Base-by-base conservation (phyloP, 2,888 invertebrate species). In the Cryptocephalus primarius region DNA sequence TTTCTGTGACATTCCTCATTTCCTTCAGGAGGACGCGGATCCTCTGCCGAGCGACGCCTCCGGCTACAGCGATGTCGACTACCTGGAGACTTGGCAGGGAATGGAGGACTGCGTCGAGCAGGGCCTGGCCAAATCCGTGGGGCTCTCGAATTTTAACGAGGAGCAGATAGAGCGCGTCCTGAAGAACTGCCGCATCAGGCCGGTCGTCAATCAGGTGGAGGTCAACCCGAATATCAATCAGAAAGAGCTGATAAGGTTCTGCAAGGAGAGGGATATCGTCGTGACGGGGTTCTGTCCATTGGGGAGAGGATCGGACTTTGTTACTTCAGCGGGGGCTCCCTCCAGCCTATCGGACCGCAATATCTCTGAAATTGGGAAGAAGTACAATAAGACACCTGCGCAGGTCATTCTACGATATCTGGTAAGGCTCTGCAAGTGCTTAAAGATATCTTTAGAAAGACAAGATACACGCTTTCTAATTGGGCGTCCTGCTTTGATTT, bases 111-210 rank as follows among this genome's bases (percentile, higher is more conserved):
- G 81, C 34, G 77, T 78, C 36, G 67, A 73, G 9, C 59, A 73
- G 39, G 84, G 84, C 0, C 67, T 85, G 9, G 68, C 78, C 0
- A 79, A 75, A 56, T 80, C 81, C 33, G 86, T 89, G 49, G 89
- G 89, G 1, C 64, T 89, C 1, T 87, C 87, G 39, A 89, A 90
- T 67, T 89, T 88, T 63, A 88, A 85, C 61, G 72, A 70, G 10
- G 66, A 77, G 32, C 88, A 90, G 64, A 70, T 88, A 6, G 74
- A 79, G 44, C 71, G 82, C 9, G 53, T 89, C 1, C 52, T 85
- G 10, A 71, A 74, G 0, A 70, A 74, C 42, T 74, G 79, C 36
- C 69, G 62, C 45, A 73, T 81, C 9, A 75, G 71, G 51, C 84
- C 83, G 0, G 79, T 74, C 3, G 74, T 75, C 11, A 80, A 81